These are phyloP conservation scores for Gonioctena quinquepunctata DNA, from an alignment of 1,140 invertebrate genomes.

Conservation along the genomic window DNA sequence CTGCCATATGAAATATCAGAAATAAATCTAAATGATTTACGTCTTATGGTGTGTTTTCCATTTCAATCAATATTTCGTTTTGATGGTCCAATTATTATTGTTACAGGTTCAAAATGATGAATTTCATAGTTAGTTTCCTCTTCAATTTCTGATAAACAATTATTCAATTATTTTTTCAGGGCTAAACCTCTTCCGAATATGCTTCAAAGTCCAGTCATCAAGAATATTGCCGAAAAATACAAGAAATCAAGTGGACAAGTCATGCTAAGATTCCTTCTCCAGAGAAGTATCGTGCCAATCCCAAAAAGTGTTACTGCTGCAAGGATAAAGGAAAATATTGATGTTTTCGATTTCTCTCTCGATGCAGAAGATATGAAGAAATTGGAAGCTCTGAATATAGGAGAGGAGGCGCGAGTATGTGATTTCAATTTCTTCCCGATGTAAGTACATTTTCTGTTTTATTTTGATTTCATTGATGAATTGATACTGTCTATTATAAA, in stretches of 20 bases:
- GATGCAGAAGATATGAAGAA: slow-evolving; percentile 60
- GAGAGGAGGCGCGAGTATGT: slow-evolving; percentile 66
- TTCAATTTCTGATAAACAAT: too few relatives aligned
- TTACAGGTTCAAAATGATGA: too few relatives aligned
- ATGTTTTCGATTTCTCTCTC: slow-evolving; percentile 68
- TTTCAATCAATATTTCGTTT: too few relatives aligned
- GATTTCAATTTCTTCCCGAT: slow-evolving; percentile 65
- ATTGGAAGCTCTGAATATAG: slow-evolving; percentile 64
- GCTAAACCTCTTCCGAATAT: slow-evolving; percentile 63
- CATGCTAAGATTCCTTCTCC: slow-evolving; percentile 74
- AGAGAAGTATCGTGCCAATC: slow-evolving; percentile 76
- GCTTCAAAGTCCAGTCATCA: slow-evolving; percentile 68
- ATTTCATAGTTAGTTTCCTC: too few relatives aligned
- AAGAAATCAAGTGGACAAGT: slow-evolving; percentile 78
- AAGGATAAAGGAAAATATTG: slow-evolving; percentile 69
- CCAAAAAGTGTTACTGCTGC: slow-evolving; percentile 80
- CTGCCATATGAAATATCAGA: too few relatives aligned
- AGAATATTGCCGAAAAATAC: slow-evolving; percentile 70
- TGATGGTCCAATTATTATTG: too few relatives aligned
- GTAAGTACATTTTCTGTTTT: too few relatives aligned
- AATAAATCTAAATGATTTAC: too few relatives aligned
- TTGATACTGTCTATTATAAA: too few relatives aligned
- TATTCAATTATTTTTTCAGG: too few relatives aligned
- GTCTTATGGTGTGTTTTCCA: too few relatives aligned
- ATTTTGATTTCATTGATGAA: too few relatives aligned